Percentiles rank a stretch among this genome's conserved stretches.
phyloP scores from a whole-genome alignment of 2,797 vertebrate genomes.

The Ceryle rudis region DNA sequence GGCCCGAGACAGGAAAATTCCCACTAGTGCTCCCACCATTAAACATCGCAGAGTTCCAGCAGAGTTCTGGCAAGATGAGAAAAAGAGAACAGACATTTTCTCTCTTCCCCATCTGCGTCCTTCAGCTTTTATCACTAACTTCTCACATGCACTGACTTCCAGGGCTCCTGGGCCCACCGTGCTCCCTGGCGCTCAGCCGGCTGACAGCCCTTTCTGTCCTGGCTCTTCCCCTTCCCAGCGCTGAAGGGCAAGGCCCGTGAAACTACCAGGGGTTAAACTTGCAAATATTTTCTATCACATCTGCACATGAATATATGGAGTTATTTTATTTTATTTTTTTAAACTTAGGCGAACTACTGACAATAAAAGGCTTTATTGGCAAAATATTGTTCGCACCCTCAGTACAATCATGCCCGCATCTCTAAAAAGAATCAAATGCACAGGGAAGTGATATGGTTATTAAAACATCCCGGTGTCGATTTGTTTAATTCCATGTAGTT shows the following conservation, averaged over 20 bases:
- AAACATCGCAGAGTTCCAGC: background rate
- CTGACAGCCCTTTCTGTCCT: background rate
- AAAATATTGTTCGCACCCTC: background rate
- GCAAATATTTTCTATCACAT: background rate
- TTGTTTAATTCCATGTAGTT: background rate
- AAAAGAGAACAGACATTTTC: background rate
- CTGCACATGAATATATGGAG: background rate
- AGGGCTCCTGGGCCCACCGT: accelerated
- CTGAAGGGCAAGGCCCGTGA: background rate
- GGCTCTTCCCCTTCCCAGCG: background rate
- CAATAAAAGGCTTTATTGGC: background rate
- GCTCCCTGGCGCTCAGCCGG: background rate
- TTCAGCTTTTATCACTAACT: background rate
- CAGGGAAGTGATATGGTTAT: background rate
- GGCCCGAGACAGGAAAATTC: background rate
- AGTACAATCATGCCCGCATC: background rate
- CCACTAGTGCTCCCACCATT: background rate
- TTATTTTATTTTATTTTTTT: background rate
- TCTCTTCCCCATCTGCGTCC: background rate
- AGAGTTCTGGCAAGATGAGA: background rate
- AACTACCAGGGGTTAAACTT: background rate
- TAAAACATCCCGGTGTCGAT: background rate
- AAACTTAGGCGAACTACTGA: background rate
- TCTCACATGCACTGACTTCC: background rate
- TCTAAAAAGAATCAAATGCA: background rate